phyloP scores from a whole-genome alignment of 2,888 invertebrate genomes.

The Luperina nickerlii region DNA sequence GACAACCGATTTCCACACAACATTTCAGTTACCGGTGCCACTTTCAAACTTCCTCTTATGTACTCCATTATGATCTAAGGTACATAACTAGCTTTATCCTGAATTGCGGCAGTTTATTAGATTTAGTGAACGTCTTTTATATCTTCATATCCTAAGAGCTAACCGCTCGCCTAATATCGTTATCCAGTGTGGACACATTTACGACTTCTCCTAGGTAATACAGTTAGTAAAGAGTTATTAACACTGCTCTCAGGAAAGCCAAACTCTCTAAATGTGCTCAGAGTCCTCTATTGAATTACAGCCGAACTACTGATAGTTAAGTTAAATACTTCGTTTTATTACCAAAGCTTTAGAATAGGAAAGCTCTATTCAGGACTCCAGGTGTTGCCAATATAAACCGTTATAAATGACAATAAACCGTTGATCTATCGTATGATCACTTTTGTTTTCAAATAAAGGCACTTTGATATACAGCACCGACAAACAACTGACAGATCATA shows the following conservation, averaged over 20 bases:
- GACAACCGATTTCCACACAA: too few relatives aligned
- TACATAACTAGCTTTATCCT: slow-evolving; percentile 6
- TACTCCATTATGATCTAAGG: background rate
- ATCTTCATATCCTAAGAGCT: slow-evolving; percentile 36
- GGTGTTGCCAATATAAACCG: slow-evolving; percentile 48
- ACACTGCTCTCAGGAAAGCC: slow-evolving; percentile 48
- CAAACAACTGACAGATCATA: slow-evolving; percentile 64
- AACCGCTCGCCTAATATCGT: slow-evolving; percentile 43
- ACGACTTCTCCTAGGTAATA: slow-evolving; percentile 48
- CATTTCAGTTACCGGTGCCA: too few relatives aligned
- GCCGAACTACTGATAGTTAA: slow-evolving; percentile 37
- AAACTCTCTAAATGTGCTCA: slow-evolving; percentile 36
- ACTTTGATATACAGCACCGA: slow-evolving; percentile 51
- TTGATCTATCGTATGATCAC: slow-evolving; percentile 41
- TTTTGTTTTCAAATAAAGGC: slow-evolving; percentile 60
- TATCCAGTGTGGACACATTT: slow-evolving; percentile 51
- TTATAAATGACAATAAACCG: slow-evolving; percentile 43
- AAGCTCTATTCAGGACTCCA: slow-evolving; percentile 39
- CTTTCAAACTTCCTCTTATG: too few relatives aligned
- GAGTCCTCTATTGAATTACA: slow-evolving; percentile 40
- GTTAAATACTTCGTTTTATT: slow-evolving; percentile 39
- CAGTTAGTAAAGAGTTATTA: slow-evolving; percentile 49
- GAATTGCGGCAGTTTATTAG: slow-evolving; percentile 19
- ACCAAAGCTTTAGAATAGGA: slow-evolving; percentile 22
- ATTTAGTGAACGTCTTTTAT: slow-evolving; percentile 37